Evolutionary conservation across 2,113 vertebrate species (phyloP).

Genomic region (Ivindomyrus marchei): DNA sequence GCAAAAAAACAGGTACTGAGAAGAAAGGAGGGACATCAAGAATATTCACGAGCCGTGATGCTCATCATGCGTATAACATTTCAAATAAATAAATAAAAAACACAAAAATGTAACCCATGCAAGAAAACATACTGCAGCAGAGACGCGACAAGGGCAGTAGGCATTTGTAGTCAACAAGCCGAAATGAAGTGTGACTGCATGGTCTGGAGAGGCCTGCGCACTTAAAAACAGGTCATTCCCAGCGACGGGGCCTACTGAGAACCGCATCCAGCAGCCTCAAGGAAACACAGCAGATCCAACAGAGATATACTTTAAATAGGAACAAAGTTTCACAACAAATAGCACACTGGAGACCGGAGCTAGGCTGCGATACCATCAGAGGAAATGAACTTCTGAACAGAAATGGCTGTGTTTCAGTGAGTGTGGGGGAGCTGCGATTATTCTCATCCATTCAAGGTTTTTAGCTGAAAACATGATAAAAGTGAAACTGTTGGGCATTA

Average conservation of each 20-base stretch:
- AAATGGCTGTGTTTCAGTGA: neutral
- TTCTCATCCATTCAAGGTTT: neutral
- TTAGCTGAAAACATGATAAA: neutral
- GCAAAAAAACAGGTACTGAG: neutral
- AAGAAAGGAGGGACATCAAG: neutral
- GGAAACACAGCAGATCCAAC: neutral
- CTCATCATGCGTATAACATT: neutral
- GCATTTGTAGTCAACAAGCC: neutral
- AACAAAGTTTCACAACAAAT: neutral
- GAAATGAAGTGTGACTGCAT: neutral
- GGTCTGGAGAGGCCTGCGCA: neutral
- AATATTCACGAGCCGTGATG: neutral
- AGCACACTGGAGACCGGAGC: neutral
- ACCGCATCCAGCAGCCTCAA: neutral
- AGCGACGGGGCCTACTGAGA: neutral
- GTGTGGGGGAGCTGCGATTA: neutral
- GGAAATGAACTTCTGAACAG: neutral
- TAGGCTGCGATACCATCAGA: neutral
- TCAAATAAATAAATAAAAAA: neutral
- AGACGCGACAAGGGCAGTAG: neutral
- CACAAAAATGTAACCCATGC: neutral
- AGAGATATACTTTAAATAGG: neutral
- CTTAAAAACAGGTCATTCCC: neutral
- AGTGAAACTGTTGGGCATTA: neutral
- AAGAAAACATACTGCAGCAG: neutral